phyloP scores from a whole-genome alignment of 2,113 vertebrate species.

The Pogonocichla stellata region DNA sequence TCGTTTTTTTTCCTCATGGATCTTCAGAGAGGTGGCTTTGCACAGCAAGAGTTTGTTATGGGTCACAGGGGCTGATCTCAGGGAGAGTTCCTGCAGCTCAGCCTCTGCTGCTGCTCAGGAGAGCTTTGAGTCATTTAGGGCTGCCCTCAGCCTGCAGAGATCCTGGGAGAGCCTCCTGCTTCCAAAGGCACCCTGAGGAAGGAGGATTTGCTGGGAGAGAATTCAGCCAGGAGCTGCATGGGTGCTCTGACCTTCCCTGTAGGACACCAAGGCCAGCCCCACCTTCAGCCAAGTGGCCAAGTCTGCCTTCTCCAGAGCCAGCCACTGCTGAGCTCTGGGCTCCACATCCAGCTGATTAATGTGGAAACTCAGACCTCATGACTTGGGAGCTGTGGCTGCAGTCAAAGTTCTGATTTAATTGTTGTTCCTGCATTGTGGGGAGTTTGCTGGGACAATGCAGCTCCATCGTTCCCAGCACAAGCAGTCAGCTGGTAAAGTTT shows the following conservation, averaged over 20 bases:
- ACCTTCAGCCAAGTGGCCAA: background rate
- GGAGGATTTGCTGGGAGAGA: background rate
- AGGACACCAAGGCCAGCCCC: background rate
- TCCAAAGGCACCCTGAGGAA: background rate
- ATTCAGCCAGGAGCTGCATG: background rate
- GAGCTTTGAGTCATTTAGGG: background rate
- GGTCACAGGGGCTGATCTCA: background rate
- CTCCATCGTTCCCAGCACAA: background rate
- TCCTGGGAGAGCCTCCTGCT: background rate
- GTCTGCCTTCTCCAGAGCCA: background rate
- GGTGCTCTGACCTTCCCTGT: background rate
- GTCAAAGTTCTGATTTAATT: background rate
- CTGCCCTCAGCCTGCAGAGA: background rate
- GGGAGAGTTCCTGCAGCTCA: background rate
- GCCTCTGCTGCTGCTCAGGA: background rate
- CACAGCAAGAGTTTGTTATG: background rate
- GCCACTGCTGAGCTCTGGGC: background rate
- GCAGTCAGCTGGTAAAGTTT: background rate
- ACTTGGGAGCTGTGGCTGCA: background rate
- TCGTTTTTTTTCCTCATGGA: fast-evolving
- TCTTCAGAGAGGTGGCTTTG: background rate
- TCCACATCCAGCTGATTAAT: background rate
- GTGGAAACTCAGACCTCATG: background rate
- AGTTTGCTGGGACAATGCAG: background rate
- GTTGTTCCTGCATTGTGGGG: background rate